Base-by-base conservation (phyloP, 30 jellyfish, hydroid and myxozoan genomes). In the Chrysaora quinquecirrha region DNA sequence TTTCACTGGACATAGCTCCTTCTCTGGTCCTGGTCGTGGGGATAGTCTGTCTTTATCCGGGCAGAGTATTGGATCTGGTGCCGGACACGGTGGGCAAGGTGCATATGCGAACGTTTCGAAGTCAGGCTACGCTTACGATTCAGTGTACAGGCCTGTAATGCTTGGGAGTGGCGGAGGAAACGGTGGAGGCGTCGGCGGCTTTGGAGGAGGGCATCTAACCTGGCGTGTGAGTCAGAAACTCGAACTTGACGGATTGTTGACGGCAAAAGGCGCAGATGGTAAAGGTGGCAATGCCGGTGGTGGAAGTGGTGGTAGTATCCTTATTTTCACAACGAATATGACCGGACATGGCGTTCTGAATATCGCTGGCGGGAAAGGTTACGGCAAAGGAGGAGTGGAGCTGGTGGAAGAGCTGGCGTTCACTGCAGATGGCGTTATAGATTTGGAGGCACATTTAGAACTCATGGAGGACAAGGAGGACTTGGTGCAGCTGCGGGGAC, bases 1-100 rank as follows among this genome's bases (percentile, higher is more conserved):
- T 62, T 16, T 12, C 0, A 19, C 93, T 1, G 93, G 93, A 12
- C 24, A 52, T 50, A 28, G 73, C 2, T 38, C 81, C 20, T 33
- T 38, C 9, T 23, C 31, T 21, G 93, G 93, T 12, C 78, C 80
- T 21, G 93, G 86, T 2, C 31, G 82, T 3, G 93, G 93, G 6
- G 47, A 50, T 21, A 82, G 46, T 25, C 9, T 54, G 7, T 3
- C 52, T 32, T 1, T 82, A 11, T 19, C 65, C 2, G 93, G 93
- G 34, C 0, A 16, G 1, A 10, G 43, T 7, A 25, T 71, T 35
- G 93, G 93, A 19, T 16, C 86, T 52, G 93, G 93, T 2, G 93
- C 93, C 14, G 93, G 93, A 4, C 93, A 82, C 21, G 93, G 93
- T 18, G 93, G 93, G 11, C 81, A 82, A 27, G 93, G 93, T 10